Conservation (phyloP, 2,113 vertebrate species). For the Emberiza fucata region DNA sequence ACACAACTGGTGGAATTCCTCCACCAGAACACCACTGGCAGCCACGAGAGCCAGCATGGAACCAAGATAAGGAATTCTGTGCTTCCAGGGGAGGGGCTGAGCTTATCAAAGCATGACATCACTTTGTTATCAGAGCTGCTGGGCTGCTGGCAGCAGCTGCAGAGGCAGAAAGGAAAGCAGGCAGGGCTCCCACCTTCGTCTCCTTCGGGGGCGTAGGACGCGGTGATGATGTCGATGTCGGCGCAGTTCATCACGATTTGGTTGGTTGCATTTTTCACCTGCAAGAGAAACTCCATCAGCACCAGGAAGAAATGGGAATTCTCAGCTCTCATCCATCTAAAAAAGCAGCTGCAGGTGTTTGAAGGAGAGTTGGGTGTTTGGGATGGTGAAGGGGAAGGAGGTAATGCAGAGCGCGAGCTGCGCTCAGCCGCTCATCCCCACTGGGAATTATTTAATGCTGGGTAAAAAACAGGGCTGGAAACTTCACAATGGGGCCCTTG, state of each 20-base stretch:
- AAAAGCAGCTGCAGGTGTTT: too few relatives aligned
- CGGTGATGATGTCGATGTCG: constrained; percentile 98
- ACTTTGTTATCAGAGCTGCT: background rate
- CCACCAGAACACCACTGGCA: background rate
- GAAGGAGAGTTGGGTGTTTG: background rate
- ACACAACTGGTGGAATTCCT: background rate
- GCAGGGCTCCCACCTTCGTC: constrained; percentile 84
- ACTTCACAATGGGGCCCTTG: background rate
- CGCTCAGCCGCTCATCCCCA: background rate
- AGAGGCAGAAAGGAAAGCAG: rapidly evolving
- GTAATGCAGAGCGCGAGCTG: rapidly evolving
- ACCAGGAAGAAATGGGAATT: background rate
- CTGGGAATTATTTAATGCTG: background rate
- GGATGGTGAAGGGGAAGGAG: background rate
- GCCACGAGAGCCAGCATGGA: rapidly evolving
- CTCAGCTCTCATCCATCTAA: rapidly evolving
- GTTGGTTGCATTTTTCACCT: constrained; percentile 95
- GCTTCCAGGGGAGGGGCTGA: background rate
- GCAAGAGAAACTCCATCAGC: constrained; percentile 38
- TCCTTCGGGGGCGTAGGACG: constrained; percentile 90
- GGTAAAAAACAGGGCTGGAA: background rate
- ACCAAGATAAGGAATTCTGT: background rate
- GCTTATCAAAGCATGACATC: background rate
- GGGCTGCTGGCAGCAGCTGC: background rate
- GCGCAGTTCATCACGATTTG: constrained; percentile 99